These are phyloP conservation scores for Troides aeacus DNA, from an alignment of 2,888 invertebrate genomes.

Conservation along the genomic window DNA sequence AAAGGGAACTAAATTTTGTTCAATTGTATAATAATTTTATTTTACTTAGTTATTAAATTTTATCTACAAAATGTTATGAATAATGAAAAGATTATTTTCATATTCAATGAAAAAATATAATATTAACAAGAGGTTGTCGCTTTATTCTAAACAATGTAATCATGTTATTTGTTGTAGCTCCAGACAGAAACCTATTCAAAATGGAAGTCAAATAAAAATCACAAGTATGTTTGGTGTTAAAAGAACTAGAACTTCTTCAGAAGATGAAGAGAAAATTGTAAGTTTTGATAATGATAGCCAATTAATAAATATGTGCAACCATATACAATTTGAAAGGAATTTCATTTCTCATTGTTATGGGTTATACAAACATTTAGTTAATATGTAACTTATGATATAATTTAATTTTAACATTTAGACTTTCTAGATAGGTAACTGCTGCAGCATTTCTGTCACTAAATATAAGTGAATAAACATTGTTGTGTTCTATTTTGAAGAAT, in stretches of 20 bases:
- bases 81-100: neutral
- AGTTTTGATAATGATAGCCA: neutral
- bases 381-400: neutral
- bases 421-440: neutral
- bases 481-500: no score
- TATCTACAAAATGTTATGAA: neutral
- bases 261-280: constrained; percentile 29
- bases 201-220: constrained; percentile 50
- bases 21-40: neutral
- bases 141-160: constrained; percentile 6
- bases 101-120: neutral
- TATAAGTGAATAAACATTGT: no score
- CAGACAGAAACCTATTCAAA: constrained; percentile 38
- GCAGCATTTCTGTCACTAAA: no score
- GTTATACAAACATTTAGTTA: no score
- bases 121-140: constrained; percentile 8
- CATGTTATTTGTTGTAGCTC: constrained; percentile 36
- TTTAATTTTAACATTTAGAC: neutral
- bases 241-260: constrained; percentile 47
- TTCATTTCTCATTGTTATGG: no score
- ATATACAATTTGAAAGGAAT: neutral
- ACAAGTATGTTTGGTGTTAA: constrained; percentile 52
- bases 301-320: neutral
- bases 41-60: neutral
- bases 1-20: neutral